A percentile compares a stretch with the other conserved stretches of the same genome.
These are phyloP conservation scores for Premnoplex brunnescens DNA, from an alignment of 2,797 vertebrate species.

Conservation along the genomic window DNA sequence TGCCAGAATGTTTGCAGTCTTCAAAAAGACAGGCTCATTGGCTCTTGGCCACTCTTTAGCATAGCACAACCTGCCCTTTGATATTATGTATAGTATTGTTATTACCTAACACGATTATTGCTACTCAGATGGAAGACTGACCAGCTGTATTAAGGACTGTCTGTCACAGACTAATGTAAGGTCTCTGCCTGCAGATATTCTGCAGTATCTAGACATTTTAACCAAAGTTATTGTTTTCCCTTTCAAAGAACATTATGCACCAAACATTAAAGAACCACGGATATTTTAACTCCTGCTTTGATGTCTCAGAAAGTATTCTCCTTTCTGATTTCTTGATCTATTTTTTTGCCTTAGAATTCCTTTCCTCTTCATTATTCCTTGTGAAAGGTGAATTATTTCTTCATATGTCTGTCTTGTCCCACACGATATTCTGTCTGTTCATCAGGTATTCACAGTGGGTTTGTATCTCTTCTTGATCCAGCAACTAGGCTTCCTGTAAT, in stretches of 20 bases:
- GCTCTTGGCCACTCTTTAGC: neutral
- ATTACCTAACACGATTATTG: neutral
- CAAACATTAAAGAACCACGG: neutral
- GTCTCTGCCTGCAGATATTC: neutral
- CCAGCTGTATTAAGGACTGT: neutral
- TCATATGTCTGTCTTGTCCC: neutral
- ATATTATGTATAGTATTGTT: neutral
- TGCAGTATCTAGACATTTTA: neutral
- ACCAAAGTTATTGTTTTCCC: neutral
- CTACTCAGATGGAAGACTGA: neutral
- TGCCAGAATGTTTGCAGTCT: neutral
- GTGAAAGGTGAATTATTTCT: neutral
- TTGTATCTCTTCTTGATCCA: neutral
- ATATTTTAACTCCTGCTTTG: neutral
- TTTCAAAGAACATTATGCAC: neutral
- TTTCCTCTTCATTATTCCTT: neutral
- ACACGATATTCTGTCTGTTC: neutral
- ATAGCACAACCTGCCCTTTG: neutral
- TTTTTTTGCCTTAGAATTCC: neutral
- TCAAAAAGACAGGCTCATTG: neutral
- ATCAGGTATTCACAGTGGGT: neutral
- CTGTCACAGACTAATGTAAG: neutral
- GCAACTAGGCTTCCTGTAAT: slow-evolving; percentile 24
- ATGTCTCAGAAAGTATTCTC: neutral
- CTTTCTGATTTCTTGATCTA: neutral